phyloP scores from a whole-genome alignment of 2,888 invertebrate genomes.

The Melanotus villosus region DNA sequence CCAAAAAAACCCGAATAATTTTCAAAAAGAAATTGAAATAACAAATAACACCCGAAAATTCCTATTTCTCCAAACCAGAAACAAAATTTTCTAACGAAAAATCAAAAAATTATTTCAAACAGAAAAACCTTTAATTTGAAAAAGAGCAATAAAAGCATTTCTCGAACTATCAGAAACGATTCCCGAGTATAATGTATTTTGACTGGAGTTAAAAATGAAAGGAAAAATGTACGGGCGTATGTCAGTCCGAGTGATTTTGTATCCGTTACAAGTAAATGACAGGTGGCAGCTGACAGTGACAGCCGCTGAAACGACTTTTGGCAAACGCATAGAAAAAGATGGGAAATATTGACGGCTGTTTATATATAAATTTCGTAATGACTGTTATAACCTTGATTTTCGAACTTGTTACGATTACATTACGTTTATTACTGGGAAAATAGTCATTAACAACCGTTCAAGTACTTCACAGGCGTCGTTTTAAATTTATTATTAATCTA shows the following conservation, averaged over 20 bases:
- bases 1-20: no score
- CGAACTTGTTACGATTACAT: background rate
- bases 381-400: slow-evolving; percentile 16
- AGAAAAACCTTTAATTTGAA: no score
- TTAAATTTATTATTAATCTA: no score
- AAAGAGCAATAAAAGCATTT: no score
- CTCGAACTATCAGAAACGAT: no score
- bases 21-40: no score
- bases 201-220: slow-evolving; percentile 4
- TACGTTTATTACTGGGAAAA: slow-evolving; percentile 1
- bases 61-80: no score
- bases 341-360: slow-evolving; percentile 27
- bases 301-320: slow-evolving; percentile 44
- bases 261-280: slow-evolving; percentile 44
- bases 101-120: no score
- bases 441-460: background rate
- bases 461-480: no score
- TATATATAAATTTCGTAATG: slow-evolving; percentile 5
- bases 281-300: slow-evolving; percentile 47
- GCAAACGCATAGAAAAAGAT: slow-evolving; percentile 33
- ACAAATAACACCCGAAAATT: no score
- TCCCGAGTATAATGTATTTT: slow-evolving; percentile 6
- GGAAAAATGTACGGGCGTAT: slow-evolving; percentile 12
- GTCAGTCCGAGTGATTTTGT: slow-evolving; percentile 36
- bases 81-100: no score